phyloP scores from a whole-genome alignment of 2,113 vertebrate genomes.

The Cichladusa arquata region DNA sequence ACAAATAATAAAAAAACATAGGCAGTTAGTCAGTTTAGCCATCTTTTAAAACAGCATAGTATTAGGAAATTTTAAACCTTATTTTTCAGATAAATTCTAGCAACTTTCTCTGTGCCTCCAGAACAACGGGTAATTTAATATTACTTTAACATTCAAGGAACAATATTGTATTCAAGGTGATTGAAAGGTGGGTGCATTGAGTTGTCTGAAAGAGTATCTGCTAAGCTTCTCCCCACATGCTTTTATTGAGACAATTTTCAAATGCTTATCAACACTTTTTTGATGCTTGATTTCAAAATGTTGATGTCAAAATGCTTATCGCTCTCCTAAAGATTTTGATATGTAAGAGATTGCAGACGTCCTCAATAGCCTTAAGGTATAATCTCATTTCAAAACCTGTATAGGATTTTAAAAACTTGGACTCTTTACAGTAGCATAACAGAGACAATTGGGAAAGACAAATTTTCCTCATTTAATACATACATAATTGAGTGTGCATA shows the following conservation, averaged over 20 bases:
- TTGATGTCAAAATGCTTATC: no score
- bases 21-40: background rate
- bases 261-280: background rate
- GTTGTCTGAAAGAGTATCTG: background rate
- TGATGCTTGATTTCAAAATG: no score
- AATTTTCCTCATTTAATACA: background rate
- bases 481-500: background rate
- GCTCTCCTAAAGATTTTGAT: background rate
- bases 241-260: background rate
- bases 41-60: background rate
- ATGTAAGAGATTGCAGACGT: background rate
- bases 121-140: background rate
- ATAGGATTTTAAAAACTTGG: background rate
- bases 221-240: background rate
- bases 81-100: background rate
- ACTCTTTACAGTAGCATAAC: background rate
- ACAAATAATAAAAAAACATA: background rate
- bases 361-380: background rate
- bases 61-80: background rate
- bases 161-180: background rate
- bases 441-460: background rate
- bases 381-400: background rate
- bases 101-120: background rate
- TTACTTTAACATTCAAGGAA: background rate
- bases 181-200: background rate